These are phyloP conservation scores for Triplophysa tibetana DNA, from an alignment of 2,113 vertebrate genomes.

Conservation along the genomic window DNA sequence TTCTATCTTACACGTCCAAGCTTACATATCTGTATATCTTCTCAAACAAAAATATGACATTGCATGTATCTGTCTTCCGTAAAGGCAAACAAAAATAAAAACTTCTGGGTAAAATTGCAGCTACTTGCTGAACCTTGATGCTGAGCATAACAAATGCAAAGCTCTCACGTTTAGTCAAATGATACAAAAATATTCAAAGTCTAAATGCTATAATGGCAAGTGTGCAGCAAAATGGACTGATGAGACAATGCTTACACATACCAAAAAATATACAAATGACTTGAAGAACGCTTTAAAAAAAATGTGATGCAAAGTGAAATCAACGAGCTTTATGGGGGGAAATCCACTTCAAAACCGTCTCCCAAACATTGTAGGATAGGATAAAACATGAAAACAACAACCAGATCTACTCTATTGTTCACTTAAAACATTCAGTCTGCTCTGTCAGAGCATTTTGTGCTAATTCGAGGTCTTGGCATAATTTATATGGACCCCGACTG, in stretches of 20 bases:
- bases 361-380: not conserved
- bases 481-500: not conserved
- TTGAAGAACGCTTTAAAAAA: not conserved
- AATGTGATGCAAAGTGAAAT: not conserved
- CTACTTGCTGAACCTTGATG: slow-evolving; percentile 62
- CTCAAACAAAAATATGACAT: slow-evolving; percentile 50
- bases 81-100: slow-evolving; percentile 51
- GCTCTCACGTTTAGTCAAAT: slow-evolving; percentile 48
- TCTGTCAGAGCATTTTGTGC: not conserved
- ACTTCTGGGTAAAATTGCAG: slow-evolving; percentile 45
- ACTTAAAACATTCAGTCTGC: slow-evolving; percentile 8
- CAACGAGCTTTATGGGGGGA: not conserved
- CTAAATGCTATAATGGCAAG: slow-evolving; percentile 50
- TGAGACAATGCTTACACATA: not conserved
- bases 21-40: slow-evolving; percentile 50
- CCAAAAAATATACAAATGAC: not conserved
- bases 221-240: not conserved
- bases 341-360: not conserved
- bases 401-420: not conserved
- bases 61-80: slow-evolving; percentile 52
- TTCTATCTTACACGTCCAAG: slow-evolving; percentile 2
- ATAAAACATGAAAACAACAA: not conserved
- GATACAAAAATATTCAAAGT: slow-evolving; percentile 72
- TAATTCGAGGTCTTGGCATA: slow-evolving; percentile 12
- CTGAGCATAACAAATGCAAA: slow-evolving; percentile 62